Evolutionary conservation across 30 jellyfish, hydroid and myxozoan genomes (phyloP), one percentile per base, ranked within the genome.

Genomic region (Aurelia sp.): DNA sequence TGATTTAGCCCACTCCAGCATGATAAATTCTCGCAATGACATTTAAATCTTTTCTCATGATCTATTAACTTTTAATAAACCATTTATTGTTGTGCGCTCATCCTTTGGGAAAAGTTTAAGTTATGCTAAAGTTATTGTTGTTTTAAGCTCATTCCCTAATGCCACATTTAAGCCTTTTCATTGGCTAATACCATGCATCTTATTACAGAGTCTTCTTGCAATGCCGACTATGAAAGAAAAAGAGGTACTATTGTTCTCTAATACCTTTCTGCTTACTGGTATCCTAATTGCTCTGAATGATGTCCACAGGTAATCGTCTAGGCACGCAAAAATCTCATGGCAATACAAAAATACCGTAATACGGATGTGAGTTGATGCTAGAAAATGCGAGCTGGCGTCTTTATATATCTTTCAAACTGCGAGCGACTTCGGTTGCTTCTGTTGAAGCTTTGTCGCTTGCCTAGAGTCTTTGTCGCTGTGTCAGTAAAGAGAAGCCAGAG

Each of bases 161-260:
- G 62, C 83, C 90, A 57, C 18, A 41, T 40, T 20, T 44, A 11
- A 69, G 69, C 60, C 82, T 69, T 4, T 48, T 80, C 65, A 67
- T 40, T 27, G 74, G 76, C 23, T 78, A 78, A 78, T 21, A 44
- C 66, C 71, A 41, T 70, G 62, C 57, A 66, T 82, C 82, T 41
- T 62, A 16, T 76, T 89, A 33, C 89, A 95, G 98, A 84, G 81
- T 48, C 89, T 95, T 37, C 95, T 95, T 13, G 96, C 99, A 19
- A 95, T 95, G 97, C 98, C 99, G 76, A 95, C 99, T 8, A 90
- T 89, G 96, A 95, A 90, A 69, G 99, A 95, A 86, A 79, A 92
- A 67, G 99, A 95, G 97, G 98, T 92, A 77, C 21, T 18, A 1
- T 20, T 22, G 23, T 20, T 90, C 72, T 66, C 37, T 66, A 62